phyloP scores from a whole-genome alignment of 2,113 vertebrate genomes.

The Cettia cetti region DNA sequence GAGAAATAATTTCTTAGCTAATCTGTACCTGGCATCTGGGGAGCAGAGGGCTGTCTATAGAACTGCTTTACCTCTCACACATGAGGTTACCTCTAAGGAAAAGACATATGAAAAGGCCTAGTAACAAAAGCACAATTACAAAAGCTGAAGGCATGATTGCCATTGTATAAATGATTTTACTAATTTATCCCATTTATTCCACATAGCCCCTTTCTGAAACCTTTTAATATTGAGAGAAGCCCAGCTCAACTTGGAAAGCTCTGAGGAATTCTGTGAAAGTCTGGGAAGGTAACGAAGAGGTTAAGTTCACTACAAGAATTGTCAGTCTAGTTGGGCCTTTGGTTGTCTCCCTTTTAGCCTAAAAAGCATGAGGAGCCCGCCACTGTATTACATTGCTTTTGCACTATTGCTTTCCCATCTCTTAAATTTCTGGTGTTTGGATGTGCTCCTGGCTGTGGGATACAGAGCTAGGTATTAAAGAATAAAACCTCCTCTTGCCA shows the following conservation, averaged over 20 bases:
- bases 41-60: background rate
- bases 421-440: background rate
- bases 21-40: background rate
- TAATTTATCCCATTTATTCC: background rate
- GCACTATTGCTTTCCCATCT: background rate
- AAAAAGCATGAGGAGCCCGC: background rate
- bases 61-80: background rate
- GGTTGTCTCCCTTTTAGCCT: background rate
- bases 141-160: background rate
- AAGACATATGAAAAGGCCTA: slow-evolving; percentile 13
- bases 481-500: background rate
- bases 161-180: slow-evolving; percentile 6
- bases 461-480: background rate
- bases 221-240: background rate
- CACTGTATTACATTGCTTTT: background rate
- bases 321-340: background rate
- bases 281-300: background rate
- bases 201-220: background rate
- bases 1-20: background rate
- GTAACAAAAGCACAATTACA: slow-evolving; percentile 20
- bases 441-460: background rate
- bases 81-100: slow-evolving; percentile 1
- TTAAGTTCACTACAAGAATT: background rate
- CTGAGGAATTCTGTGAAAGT: background rate
- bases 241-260: background rate